Percentiles rank a stretch among this genome's conserved stretches.
Conservation (phyloP, 2,888 invertebrate species). For the Mesoligia furuncula region DNA sequence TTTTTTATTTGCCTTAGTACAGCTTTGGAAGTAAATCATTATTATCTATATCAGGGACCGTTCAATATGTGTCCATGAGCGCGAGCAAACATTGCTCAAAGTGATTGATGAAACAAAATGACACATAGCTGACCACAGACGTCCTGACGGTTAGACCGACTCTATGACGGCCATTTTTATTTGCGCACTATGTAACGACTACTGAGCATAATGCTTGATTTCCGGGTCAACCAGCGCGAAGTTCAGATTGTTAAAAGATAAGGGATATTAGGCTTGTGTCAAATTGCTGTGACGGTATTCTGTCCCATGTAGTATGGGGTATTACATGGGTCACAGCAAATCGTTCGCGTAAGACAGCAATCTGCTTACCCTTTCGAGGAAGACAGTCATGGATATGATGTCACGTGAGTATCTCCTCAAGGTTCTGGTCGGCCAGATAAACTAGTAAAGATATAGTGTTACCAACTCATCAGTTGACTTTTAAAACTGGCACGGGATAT, state of each 20-base stretch:
- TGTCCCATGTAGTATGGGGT: neutral
- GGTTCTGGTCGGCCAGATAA: neutral
- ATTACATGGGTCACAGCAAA: neutral
- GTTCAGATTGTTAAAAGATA: neutral
- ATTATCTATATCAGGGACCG: constrained; percentile 17
- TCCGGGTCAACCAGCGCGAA: neutral
- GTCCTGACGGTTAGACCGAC: constrained; percentile 20
- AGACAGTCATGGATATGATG: neutral
- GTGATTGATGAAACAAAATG: constrained; percentile 53
- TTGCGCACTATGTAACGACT: constrained; percentile 23
- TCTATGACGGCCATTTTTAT: constrained; percentile 37
- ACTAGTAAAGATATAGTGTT: neutral
- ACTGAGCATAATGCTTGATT: neutral
- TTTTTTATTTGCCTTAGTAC: neutral
- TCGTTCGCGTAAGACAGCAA: neutral
- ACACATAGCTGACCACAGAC: constrained; percentile 40
- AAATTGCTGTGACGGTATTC: neutral
- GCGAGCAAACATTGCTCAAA: constrained; percentile 9
- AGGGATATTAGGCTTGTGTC: neutral
- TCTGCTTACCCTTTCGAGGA: neutral
- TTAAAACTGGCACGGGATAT: constrained; percentile 20
- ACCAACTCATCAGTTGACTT: constrained; percentile 22
- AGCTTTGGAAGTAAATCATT: constrained; percentile 33
- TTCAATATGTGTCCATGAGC: constrained; percentile 15
- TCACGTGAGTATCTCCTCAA: neutral